A percentile compares a stretch with the other conserved stretches of the same genome.
Conservation (phyloP, 2,113 vertebrate species). For the Dasyprocta punctata region DNA sequence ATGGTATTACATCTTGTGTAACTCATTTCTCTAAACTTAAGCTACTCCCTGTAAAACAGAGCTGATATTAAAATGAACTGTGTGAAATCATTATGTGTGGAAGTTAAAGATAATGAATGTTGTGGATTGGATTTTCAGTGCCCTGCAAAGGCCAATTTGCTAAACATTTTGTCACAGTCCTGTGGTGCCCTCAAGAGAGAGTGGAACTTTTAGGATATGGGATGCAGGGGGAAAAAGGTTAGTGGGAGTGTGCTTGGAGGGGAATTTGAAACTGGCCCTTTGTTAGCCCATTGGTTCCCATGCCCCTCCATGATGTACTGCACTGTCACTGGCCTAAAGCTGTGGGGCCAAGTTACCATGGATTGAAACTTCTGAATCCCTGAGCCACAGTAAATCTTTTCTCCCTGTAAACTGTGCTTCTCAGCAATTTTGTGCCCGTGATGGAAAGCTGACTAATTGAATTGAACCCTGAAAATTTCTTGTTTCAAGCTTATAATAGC, state of each 20-base stretch:
- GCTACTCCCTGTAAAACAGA: neutral
- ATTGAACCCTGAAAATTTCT: neutral
- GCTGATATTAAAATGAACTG: neutral
- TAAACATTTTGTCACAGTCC: neutral
- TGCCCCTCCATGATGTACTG: no score
- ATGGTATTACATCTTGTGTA: neutral
- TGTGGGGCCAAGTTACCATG: neutral
- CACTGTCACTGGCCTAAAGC: neutral
- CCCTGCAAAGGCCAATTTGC: neutral
- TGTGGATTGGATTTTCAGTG: neutral
- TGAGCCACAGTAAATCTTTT: neutral
- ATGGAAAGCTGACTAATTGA: neutral
- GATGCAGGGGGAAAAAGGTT: accelerated
- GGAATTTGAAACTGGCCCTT: accelerated
- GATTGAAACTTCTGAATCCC: neutral
- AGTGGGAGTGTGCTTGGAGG: neutral
- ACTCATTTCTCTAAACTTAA: neutral
- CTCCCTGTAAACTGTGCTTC: neutral
- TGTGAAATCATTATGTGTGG: neutral
- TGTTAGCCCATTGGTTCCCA: accelerated
- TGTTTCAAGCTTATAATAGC: neutral
- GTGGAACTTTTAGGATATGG: neutral
- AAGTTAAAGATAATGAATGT: neutral
- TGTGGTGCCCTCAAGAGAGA: neutral
- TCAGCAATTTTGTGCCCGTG: neutral